Evolutionary conservation across 2,113 vertebrate genomes (phyloP), one percentile per base, ranked within the genome.

Genomic region (Stercorarius parasiticus): DNA sequence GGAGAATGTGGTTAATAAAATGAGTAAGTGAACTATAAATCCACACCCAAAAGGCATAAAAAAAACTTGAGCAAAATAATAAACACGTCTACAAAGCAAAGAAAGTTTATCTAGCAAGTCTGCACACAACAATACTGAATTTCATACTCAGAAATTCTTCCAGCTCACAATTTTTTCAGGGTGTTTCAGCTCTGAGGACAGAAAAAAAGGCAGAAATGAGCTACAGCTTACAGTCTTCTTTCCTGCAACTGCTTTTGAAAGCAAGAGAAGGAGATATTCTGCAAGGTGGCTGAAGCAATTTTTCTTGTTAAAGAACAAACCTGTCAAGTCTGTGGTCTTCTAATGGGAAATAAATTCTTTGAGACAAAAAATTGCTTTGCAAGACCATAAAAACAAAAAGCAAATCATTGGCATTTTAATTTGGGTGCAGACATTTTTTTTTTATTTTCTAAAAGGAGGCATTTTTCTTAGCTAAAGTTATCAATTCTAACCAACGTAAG

Each of bases 91-190:
- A 84, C 38, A 89, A 70, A 96, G 86, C 77, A 93, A 91, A 91
- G 59, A 23, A 86, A 87, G 66, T 86, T 93, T 81, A 86, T 85
- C 92, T 95, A 96, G 73, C 81, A 95, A 72, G 67, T 45, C 64
- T 92, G 88, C 87, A 95, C 89, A 94, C 84, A 85, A 89, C 49
- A 87, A 76, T 73, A 91, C 45, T 93, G 73, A 91, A 95, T 93
- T 89, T 97, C 96, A 95, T 95, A 97, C 95, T 96, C 95, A 93
- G 93, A 97, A 95, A 95, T 94, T 95, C 94, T 91, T 97, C 83
- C 91, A 95, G 94, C 49, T 97, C 93, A 97, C 81, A 93, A 49
- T 77, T 93, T 93, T 92, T 95, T 97, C 94, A 91, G 83, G 84
- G 70, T 84, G 82, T 95, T 97, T 97, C 94, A 96, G 84, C 95